Conservation (phyloP, 2,797 vertebrate genomes). For the Synanceia verrucosa region DNA sequence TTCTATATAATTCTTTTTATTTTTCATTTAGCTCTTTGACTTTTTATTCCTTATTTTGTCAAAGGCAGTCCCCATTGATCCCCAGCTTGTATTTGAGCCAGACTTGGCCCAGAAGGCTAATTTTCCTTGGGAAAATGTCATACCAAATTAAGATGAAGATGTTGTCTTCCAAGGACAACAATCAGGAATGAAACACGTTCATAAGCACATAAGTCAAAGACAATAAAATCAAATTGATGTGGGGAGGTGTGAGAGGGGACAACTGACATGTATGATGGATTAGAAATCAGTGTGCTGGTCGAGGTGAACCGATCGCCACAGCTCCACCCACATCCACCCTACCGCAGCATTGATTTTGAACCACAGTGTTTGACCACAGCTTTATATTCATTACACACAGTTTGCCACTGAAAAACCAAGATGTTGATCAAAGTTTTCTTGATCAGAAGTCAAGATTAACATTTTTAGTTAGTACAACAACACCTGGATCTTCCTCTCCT, state of each 20-base stretch:
- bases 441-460: too few species aligned
- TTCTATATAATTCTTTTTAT: background rate
- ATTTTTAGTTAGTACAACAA: too few species aligned
- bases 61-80: background rate
- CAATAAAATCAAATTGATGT: background rate
- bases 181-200: background rate
- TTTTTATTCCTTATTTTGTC: background rate
- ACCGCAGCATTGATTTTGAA: slow-evolving; percentile 29
- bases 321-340: background rate
- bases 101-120: background rate
- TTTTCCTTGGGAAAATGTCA: background rate
- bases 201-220: background rate
- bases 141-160: slow-evolving; percentile 11
- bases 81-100: background rate
- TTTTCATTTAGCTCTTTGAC: background rate
- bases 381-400: slow-evolving; percentile 5
- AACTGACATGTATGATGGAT: slow-evolving; percentile 37
- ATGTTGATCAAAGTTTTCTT: background rate
- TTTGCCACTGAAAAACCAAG: background rate
- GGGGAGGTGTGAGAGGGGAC: background rate
- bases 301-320: background rate
- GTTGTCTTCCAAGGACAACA: background rate
- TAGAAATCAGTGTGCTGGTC: background rate
- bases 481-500: background rate
- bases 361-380: background rate